Conservation (phyloP, 2,888 invertebrate species). For the Sturmia bella region DNA sequence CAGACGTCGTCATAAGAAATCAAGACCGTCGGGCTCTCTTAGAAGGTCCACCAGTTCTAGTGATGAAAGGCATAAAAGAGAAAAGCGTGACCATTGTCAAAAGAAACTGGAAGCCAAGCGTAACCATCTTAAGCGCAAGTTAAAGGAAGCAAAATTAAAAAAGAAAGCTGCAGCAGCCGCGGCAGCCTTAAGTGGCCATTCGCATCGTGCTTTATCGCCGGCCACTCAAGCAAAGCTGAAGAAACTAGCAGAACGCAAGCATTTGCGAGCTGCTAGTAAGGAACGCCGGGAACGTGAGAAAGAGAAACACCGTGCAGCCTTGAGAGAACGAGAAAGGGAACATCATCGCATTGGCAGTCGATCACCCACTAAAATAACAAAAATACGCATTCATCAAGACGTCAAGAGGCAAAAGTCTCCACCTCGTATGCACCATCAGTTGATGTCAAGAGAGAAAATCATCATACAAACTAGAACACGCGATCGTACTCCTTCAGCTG, state of each 20-base stretch:
- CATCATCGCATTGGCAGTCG: slow-evolving; percentile 79
- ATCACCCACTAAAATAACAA: slow-evolving; percentile 81
- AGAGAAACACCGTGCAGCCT: slow-evolving; percentile 81
- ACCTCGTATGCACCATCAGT: slow-evolving; percentile 81
- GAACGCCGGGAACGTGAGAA: slow-evolving; percentile 82
- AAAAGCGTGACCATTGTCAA: slow-evolving; percentile 80
- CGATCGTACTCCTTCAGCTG: slow-evolving; percentile 79
- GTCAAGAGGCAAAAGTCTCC: slow-evolving; percentile 84
- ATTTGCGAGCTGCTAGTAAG: slow-evolving; percentile 78
- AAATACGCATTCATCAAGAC: slow-evolving; percentile 79
- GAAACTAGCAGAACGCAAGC: slow-evolving; percentile 79
- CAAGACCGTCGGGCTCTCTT: slow-evolving; percentile 78
- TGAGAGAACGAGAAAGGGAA: slow-evolving; percentile 81
- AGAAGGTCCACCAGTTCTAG: slow-evolving; percentile 85
- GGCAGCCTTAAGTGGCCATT: slow-evolving; percentile 77
- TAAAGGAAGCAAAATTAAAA: slow-evolving; percentile 80
- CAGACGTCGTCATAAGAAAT: slow-evolving; percentile 82
- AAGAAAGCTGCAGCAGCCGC: slow-evolving; percentile 77
- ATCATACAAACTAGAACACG: slow-evolving; percentile 80
- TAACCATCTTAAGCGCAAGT: slow-evolving; percentile 79
- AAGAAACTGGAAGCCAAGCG: slow-evolving; percentile 81
- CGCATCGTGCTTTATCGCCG: slow-evolving; percentile 78
- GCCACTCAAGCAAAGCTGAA: slow-evolving; percentile 79
- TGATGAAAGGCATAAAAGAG: slow-evolving; percentile 79
- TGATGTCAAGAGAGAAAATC: slow-evolving; percentile 81